Evolutionary conservation across 2,113 vertebrate genomes (phyloP), one percentile per base, ranked within the genome.

Genomic region (Heterochromis multidens): DNA sequence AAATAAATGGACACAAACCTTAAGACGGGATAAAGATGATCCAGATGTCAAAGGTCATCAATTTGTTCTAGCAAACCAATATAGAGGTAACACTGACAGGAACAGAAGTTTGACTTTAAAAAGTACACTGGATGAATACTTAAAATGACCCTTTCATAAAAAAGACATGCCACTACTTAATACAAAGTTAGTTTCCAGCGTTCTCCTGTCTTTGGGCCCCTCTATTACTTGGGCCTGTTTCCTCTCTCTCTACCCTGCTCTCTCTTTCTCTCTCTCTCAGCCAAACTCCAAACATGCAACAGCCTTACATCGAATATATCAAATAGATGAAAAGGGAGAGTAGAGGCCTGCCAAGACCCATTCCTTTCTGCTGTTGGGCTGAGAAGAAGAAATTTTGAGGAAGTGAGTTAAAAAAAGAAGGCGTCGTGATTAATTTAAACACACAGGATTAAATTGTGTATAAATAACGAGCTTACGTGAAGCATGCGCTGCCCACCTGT

Each of bases 291-390:
- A 82, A 81, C 90, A 72, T 82, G 80, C 79, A 87, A 40, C 14
- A 90, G 92, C 59, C 49, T 74, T 65, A 31, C 57, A 84, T 87
- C 89, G 84, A 79, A 83, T 87, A 93, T 87, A 79, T 65, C 74
- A 88, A 90, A 88, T 90, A 90, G 90, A 86, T 92, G 89, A 91
- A 85, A 88, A 78, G 49, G 80, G 80, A 92, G 84, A 83, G 60
- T 23, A 25, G 27, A 54, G 40, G 29, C 21, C 70, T 54, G 70
- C 27, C 46, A 52, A 74, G 19, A 74, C 46, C 52, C 25, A n/a
- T 13, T 74, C 6, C 31, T 54, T 74, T 74, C 23, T 54, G 46
- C 27, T 54, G 70, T n/a, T 54, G 14, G 27, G 11, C 27, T 74
- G 27, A 19, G 10, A 74, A 54, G 67, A 17, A 74, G 46, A 54